Conservation (phyloP, 53 echinoderm and acorn worm species). For the Stichopus horrens region DNA sequence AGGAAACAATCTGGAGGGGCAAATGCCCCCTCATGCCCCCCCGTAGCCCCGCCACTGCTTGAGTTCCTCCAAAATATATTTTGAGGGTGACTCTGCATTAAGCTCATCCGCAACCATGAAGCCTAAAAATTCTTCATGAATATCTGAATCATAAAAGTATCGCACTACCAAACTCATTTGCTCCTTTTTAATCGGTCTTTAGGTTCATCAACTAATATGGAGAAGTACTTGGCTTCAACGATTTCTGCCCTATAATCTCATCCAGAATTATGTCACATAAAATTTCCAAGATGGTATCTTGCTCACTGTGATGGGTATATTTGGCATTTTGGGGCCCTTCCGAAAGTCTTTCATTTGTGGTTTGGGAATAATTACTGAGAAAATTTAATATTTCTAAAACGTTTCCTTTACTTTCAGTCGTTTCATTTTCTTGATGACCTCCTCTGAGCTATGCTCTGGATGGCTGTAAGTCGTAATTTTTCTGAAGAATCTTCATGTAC, state of each 20-base stretch:
- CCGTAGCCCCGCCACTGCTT: too few species aligned
- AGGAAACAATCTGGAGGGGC: too few species aligned
- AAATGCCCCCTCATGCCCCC: too few species aligned
- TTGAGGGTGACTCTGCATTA: constrained; percentile 20
- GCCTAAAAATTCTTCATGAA: constrained; percentile 43
- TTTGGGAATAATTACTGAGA: constrained; percentile 28
- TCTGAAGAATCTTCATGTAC: constrained; percentile 24
- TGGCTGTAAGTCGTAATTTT: constrained; percentile 23
- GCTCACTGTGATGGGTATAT: constrained; percentile 51
- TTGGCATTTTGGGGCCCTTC: constrained; percentile 52
- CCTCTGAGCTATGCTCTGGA: constrained; percentile 27
- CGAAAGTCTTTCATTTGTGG: constrained; percentile 29
- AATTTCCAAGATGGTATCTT: constrained; percentile 49
- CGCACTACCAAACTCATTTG: constrained; percentile 30
- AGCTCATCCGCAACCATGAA: constrained; percentile 43
- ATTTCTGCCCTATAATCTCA: constrained; percentile 45
- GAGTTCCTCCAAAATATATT: constrained; percentile 23
- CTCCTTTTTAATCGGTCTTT: constrained; percentile 41
- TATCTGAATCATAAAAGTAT: constrained; percentile 45
- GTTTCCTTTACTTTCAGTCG: constrained; percentile 14
- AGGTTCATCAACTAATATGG: constrained; percentile 33
- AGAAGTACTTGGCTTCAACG: constrained; percentile 13
- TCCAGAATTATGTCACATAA: constrained; percentile 36
- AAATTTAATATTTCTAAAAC: constrained; percentile 17
- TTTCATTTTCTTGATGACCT: constrained; percentile 15